Conservation (phyloP, 2,113 vertebrate species). For the Phaetusa simplex region DNA sequence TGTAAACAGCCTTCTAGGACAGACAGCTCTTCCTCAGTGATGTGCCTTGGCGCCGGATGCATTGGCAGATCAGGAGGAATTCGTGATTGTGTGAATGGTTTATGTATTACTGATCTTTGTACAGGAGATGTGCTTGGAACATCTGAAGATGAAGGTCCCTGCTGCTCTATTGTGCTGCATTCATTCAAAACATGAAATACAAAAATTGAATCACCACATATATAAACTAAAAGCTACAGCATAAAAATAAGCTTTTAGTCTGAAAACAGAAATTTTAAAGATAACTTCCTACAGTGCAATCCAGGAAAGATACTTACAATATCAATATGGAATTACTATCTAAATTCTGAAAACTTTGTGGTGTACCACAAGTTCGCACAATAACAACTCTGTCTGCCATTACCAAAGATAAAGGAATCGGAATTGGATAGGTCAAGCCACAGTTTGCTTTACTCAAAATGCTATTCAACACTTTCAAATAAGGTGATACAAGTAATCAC, state of each 20-base stretch:
- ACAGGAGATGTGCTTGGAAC: conserved; percentile 73
- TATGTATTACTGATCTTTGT: conserved; percentile 88
- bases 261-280: not conserved
- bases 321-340: not conserved
- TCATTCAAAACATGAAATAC: conserved; percentile 28
- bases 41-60: conserved; percentile 94
- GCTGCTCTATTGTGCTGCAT: conserved; percentile 84
- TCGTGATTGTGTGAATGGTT: conserved; percentile 96
- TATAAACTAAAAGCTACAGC: not conserved
- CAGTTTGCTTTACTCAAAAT: not conserved
- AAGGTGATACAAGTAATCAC: not conserved
- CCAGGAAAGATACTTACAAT: not conserved
- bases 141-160: conserved; percentile 80
- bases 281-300: not conserved
- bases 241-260: not conserved
- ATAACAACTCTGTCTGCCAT: not conserved
- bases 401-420: not conserved
- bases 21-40: conserved; percentile 92
- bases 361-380: not conserved
- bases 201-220: not conserved
- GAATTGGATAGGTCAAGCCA: not conserved
- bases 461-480: not conserved
- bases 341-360: not conserved
- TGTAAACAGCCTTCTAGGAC: conserved; percentile 94
- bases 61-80: conserved; percentile 92